phyloP scores from a whole-genome alignment of 2,888 invertebrate genomes.

The Drosophila setosimentum region DNA sequence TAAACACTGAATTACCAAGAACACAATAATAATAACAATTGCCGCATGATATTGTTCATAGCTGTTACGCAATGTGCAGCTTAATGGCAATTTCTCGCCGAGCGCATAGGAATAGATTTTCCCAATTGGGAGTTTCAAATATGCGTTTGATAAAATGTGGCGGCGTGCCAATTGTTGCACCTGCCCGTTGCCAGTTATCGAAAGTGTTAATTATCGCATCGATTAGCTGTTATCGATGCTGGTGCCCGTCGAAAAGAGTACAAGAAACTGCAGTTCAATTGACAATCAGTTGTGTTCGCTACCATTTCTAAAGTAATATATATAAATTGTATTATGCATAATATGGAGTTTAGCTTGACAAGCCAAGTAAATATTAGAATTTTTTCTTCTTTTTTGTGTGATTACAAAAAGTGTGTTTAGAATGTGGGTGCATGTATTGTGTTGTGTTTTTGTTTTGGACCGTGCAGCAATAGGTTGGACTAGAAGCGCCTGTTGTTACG shows the following conservation, averaged over 20 bases:
- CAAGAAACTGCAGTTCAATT: slow-evolving; percentile 22
- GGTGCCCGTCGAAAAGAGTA: slow-evolving; percentile 11
- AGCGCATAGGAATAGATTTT: not conserved
- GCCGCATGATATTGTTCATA: not conserved
- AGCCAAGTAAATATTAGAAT: slow-evolving; percentile 28
- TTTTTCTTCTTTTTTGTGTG: slow-evolving; percentile 17
- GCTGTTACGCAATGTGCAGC: not conserved
- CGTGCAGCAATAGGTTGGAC: slow-evolving; percentile 3
- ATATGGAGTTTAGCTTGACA: slow-evolving; percentile 21
- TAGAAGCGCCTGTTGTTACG: slow-evolving; percentile 81
- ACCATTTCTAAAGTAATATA: slow-evolving; percentile 41
- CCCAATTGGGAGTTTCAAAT: not conserved
- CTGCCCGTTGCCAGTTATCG: not conserved
- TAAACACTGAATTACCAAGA: slow-evolving; percentile 16
- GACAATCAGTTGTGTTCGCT: slow-evolving; percentile 31
- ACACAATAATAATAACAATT: not conserved
- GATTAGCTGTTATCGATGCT: slow-evolving; percentile 21
- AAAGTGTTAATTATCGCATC: slow-evolving; percentile 2
- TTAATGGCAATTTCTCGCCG: not conserved
- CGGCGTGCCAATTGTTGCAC: slow-evolving; percentile 1
- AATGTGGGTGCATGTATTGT: slow-evolving; percentile 40
- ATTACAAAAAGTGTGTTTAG: slow-evolving; percentile 32
- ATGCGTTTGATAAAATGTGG: slow-evolving; percentile 29
- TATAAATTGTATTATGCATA: slow-evolving; percentile 43
- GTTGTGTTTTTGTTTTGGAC: slow-evolving; percentile 18